These are phyloP conservation scores for Platypus cylindrus DNA, from an alignment of 2,888 invertebrate genomes.

Conservation along the genomic window DNA sequence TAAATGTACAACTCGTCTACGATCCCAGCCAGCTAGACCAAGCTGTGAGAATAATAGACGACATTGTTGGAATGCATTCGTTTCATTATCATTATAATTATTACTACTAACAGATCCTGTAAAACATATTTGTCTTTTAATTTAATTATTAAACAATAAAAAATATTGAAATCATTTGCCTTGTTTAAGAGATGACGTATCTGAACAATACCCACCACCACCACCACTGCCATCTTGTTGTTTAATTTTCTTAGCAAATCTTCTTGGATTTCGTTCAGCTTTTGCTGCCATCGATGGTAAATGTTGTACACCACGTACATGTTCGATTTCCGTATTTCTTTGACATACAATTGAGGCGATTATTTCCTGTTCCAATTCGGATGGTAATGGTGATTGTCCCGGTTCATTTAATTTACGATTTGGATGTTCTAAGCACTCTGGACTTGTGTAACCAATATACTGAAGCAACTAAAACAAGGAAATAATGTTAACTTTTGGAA, in stretches of 20 bases:
- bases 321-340: slow-evolving; percentile 70
- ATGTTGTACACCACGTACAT: slow-evolving; percentile 30
- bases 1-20: slow-evolving; percentile 71
- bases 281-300: slow-evolving; percentile 29
- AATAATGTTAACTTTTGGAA: too few relatives aligned
- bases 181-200: slow-evolving; percentile 13
- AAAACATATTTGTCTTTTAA: too few relatives aligned
- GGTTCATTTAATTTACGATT: slow-evolving; percentile 69
- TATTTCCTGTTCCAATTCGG: slow-evolving; percentile 70
- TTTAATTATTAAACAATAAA: too few relatives aligned
- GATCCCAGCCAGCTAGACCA: slow-evolving; percentile 82
- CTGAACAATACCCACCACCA: too few relatives aligned
- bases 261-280: slow-evolving; percentile 26
- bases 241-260: too few relatives aligned
- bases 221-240: too few relatives aligned
- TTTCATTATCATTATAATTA: slow-evolving; percentile 10
- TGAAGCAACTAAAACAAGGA: slow-evolving; percentile 53
- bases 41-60: slow-evolving; percentile 83
- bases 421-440: slow-evolving; percentile 62
- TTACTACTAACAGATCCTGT: neutral
- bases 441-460: slow-evolving; percentile 84
- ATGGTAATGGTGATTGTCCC: slow-evolving; percentile 58
- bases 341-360: slow-evolving; percentile 78
- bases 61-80: slow-evolving; percentile 65
- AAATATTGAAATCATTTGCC: slow-evolving; percentile 10